Conservation (phyloP, 2,797 vertebrate species). For the Protonibea diacanthus region DNA sequence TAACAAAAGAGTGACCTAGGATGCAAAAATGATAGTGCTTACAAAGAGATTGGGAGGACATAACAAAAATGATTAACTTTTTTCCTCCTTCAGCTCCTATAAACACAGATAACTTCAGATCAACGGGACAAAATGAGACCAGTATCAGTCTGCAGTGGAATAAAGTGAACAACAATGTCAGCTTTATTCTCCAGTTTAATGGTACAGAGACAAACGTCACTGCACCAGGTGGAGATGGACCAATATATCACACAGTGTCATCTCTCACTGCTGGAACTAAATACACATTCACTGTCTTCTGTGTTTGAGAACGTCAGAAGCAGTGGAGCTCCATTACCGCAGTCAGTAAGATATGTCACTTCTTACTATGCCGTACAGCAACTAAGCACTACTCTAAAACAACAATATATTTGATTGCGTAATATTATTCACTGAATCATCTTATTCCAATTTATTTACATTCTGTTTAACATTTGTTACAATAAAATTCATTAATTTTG, state of each 20-base stretch:
- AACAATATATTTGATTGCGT: no score
- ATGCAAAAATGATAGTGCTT: no score
- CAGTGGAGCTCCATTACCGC: conserved; percentile 19
- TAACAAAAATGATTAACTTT: not conserved
- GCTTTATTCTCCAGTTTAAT: not conserved
- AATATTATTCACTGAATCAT: no score
- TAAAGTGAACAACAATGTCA: not conserved
- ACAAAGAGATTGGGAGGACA: no score
- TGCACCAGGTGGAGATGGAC: not conserved
- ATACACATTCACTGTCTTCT: conserved; percentile 39
- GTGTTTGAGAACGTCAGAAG: conserved; percentile 4
- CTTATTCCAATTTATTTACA: no score
- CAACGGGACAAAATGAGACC: not conserved
- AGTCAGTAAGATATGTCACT: conserved; percentile 12
- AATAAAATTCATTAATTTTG: no score
- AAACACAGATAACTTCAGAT: not conserved
- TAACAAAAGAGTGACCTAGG: no score
- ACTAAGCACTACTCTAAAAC: no score
- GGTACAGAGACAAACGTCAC: not conserved
- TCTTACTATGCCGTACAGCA: no score
- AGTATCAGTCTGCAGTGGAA: no score
- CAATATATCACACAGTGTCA: conserved; percentile 23
- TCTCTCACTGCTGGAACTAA: conserved; percentile 26
- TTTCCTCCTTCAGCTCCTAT: not conserved
- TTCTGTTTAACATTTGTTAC: no score